A percentile compares a stretch with the other conserved stretches of the same genome.
phyloP scores from a whole-genome alignment of 1,140 invertebrate species.

The Pomacea maculata region DNA sequence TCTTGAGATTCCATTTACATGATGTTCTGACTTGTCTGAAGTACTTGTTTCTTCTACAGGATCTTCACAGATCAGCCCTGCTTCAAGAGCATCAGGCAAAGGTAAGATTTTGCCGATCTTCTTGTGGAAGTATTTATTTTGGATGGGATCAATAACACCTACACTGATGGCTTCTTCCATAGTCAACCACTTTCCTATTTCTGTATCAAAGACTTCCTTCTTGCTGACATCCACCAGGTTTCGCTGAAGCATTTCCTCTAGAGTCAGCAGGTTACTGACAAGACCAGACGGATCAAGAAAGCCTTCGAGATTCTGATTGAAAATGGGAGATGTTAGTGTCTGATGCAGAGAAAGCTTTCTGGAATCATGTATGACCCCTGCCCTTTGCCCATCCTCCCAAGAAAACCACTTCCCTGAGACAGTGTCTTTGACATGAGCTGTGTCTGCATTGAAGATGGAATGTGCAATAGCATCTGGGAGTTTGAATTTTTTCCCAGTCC shows the following conservation, averaged over 20 bases:
- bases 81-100: conserved; percentile 78
- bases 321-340: conserved; percentile 27
- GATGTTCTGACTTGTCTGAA: background rate
- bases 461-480: conserved; percentile 35
- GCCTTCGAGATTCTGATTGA: conserved; percentile 22
- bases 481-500: conserved; percentile 32
- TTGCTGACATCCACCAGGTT: conserved; percentile 29
- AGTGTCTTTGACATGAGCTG: conserved; percentile 51
- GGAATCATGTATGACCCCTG: conserved; percentile 46
- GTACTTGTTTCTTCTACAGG: conserved; percentile 25
- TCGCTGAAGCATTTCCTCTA: conserved; percentile 36
- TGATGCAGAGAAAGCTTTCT: conserved; percentile 29
- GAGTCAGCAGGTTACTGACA: conserved; percentile 22
- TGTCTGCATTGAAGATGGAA: conserved; percentile 39
- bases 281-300: conserved; percentile 28
- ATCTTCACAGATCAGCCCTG: conserved; percentile 80
- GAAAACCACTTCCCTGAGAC: conserved; percentile 51
- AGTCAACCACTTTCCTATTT: conserved; percentile 78
- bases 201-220: conserved; percentile 69
- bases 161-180: conserved; percentile 80
- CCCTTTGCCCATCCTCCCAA: conserved; percentile 48
- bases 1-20: conserved; percentile 2
- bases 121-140: conserved; percentile 32
- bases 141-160: conserved; percentile 44
- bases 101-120: conserved; percentile 50